Evolutionary conservation across 2,888 invertebrate genomes (phyloP).

Genomic region (Microdon myrmicae): DNA sequence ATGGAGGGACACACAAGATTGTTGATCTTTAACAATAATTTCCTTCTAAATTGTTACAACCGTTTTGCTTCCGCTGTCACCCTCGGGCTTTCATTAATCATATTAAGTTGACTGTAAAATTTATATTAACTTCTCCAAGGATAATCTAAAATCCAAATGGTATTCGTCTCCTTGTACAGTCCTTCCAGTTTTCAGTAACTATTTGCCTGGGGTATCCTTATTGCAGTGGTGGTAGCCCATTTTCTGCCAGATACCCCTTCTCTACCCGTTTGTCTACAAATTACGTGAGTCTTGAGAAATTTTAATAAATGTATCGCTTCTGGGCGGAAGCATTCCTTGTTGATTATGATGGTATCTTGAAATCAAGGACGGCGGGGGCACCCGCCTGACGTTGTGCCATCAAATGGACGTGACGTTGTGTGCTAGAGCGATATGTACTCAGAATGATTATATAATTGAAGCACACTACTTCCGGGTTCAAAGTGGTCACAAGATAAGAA

Average conservation of each 20-base stretch:
- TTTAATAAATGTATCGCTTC: conserved; percentile 42
- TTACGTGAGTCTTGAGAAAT: conserved; percentile 37
- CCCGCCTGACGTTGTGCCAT: no score
- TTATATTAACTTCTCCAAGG: conserved; percentile 47
- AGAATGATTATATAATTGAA: no score
- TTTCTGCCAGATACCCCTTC: background rate
- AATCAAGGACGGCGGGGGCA: no score
- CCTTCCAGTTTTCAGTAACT: conserved; percentile 14
- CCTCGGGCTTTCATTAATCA: conserved; percentile 44
- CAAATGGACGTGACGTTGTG: no score
- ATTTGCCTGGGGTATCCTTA: conserved; percentile 16
- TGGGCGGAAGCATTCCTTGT: no score
- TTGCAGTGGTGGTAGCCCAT: background rate
- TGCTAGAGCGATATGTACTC: no score
- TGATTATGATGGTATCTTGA: no score
- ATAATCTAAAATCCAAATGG: conserved; percentile 26
- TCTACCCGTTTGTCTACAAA: conserved; percentile 10
- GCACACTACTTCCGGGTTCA: no score
- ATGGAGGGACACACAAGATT: conserved; percentile 10
- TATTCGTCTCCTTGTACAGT: no score
- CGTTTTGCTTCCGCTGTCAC: no score
- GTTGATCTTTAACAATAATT: conserved; percentile 27
- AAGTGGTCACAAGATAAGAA: no score
- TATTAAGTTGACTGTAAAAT: conserved; percentile 39
- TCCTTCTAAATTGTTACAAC: no score